Percentiles rank a stretch among this genome's conserved stretches.
Evolutionary conservation across 2,888 invertebrate genomes (phyloP).

Genomic region (Agriopis aurantiaria): DNA sequence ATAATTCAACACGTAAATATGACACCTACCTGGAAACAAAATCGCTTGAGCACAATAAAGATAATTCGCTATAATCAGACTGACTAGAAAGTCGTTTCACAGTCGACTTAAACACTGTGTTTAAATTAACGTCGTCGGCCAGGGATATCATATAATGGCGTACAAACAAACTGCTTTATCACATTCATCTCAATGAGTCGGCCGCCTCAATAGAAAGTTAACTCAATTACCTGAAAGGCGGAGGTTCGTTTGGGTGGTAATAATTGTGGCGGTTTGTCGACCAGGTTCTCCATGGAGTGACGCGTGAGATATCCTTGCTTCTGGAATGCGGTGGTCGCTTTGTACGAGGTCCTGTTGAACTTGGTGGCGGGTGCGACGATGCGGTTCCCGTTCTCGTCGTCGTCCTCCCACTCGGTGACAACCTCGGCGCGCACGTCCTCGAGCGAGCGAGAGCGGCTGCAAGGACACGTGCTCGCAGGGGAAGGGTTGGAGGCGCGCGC

Average conservation of each 20-base stretch:
- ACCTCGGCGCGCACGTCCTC: constrained; percentile 90
- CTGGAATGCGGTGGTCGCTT: constrained; percentile 70
- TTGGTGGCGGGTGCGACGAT: constrained; percentile 83
- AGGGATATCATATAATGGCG: constrained; percentile 49
- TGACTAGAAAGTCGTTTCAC: constrained; percentile 71
- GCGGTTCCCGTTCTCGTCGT: constrained; percentile 88
- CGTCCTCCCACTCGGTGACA: constrained; percentile 88
- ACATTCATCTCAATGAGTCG: constrained; percentile 61
- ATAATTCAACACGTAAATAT: constrained; percentile 26
- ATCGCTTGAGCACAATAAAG: constrained; percentile 63
- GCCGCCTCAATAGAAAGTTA: constrained; percentile 71
- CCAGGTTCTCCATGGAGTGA: constrained; percentile 91
- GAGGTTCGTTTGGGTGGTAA: constrained; percentile 83
- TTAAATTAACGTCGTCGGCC: constrained; percentile 45
- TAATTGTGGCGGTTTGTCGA: constrained; percentile 83
- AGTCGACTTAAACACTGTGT: constrained; percentile 51
- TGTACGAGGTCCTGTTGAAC: constrained; percentile 77
- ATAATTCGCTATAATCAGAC: constrained; percentile 61
- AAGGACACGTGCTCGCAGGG: constrained; percentile 85
- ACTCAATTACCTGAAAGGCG: constrained; percentile 84
- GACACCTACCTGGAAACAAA: constrained; percentile 42
- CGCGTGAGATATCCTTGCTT: constrained; percentile 85
- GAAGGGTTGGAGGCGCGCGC: constrained; percentile 58
- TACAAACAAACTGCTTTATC: constrained; percentile 56
- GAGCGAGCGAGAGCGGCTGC: constrained; percentile 89